Evolutionary conservation across 2,888 invertebrate species (phyloP).

Genomic region (Sussaba pulchella): DNA sequence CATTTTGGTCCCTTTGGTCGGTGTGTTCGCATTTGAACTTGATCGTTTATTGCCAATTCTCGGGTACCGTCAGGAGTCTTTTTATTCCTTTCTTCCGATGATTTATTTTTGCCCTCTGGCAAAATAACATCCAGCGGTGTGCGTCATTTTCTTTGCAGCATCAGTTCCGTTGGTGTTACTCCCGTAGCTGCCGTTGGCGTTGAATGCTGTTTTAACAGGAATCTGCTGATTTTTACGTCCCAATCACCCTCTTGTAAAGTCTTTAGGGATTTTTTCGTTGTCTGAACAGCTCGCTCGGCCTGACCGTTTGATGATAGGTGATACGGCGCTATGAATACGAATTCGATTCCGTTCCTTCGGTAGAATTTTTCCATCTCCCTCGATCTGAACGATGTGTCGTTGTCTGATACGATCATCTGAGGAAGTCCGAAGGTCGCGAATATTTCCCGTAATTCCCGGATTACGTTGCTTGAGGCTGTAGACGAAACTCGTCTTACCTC

Average conservation of each 20-base stretch:
- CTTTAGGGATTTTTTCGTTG: too few species aligned
- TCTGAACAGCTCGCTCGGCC: too few species aligned
- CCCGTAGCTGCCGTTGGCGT: background rate
- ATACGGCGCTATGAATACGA: too few species aligned
- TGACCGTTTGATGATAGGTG: too few species aligned
- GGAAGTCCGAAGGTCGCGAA: constrained; percentile 71
- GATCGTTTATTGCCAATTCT: constrained; percentile 2
- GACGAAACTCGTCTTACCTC: constrained; percentile 62
- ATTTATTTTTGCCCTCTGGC: background rate
- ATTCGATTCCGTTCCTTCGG: too few species aligned
- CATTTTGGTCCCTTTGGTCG: background rate
- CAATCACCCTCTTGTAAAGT: too few species aligned
- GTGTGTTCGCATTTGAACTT: background rate
- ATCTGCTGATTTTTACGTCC: too few species aligned
- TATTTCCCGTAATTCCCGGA: constrained; percentile 61
- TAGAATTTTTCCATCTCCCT: too few species aligned
- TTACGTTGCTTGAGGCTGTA: constrained; percentile 61
- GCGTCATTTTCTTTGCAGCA: background rate
- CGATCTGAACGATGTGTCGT: too few species aligned
- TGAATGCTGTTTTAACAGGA: constrained; percentile 1
- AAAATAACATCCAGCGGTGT: background rate
- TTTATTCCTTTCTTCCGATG: background rate
- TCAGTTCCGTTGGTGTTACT: background rate
- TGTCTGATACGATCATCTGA: constrained; percentile 42
- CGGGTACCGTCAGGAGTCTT: background rate